A percentile compares a stretch with the other conserved stretches of the same genome.
Conservation (phyloP, 2,888 invertebrate genomes). For the Clunio marinus region DNA sequence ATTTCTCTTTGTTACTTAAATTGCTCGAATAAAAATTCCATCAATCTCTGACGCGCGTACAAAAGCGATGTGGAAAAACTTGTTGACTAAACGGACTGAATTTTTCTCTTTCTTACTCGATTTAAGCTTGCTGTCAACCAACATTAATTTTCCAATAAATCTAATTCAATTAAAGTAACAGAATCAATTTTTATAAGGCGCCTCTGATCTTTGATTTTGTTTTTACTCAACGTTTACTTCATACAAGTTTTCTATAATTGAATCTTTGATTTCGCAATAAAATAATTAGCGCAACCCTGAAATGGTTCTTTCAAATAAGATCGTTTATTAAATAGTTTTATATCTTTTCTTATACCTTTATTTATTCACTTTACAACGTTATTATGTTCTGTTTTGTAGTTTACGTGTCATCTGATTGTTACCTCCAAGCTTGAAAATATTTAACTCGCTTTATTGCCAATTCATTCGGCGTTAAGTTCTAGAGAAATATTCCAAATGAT, state of each 20-base stretch:
- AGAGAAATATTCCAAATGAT: slow-evolving; percentile 16
- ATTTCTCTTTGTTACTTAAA: not conserved
- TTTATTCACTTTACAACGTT: not conserved
- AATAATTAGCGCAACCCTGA: not conserved
- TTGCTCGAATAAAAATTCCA: too few relatives aligned
- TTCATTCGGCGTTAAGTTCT: not conserved
- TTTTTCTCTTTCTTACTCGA: too few relatives aligned
- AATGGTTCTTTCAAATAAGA: not conserved
- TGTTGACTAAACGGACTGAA: too few relatives aligned
- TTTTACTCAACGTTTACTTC: not conserved
- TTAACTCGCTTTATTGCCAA: not conserved
- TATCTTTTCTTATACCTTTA: not conserved
- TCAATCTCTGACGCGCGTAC: too few relatives aligned
- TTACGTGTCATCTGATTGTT: slow-evolving; percentile 22
- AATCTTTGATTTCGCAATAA: too few relatives aligned
- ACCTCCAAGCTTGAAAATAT: slow-evolving; percentile 13
- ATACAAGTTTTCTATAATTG: too few relatives aligned
- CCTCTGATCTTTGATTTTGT: not conserved
- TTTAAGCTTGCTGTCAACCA: too few relatives aligned
- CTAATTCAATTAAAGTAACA: not conserved
- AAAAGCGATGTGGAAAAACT: too few relatives aligned
- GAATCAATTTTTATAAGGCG: slow-evolving; percentile 28
- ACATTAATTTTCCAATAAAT: too few relatives aligned
- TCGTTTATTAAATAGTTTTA: not conserved
- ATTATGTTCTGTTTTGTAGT: slow-evolving; percentile 8